Evolutionary conservation across 2,888 invertebrate species (phyloP).

Genomic region (Esperia sulphurella): DNA sequence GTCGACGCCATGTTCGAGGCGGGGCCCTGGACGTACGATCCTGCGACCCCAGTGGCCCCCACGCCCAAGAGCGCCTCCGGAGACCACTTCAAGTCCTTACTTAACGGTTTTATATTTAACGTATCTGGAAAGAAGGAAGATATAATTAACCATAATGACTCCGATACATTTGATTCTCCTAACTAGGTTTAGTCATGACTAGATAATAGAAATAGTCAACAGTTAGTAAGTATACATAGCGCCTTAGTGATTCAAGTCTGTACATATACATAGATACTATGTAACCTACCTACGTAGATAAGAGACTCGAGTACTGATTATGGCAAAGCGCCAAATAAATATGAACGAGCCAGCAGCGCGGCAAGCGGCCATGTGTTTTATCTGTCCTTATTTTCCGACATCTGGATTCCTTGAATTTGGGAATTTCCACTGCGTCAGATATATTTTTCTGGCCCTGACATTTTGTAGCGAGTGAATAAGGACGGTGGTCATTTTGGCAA

Average conservation of each 20-base stretch:
- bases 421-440: no score
- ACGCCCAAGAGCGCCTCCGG: conserved; percentile 58
- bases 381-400: no score
- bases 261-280: background rate
- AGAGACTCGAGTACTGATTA: background rate
- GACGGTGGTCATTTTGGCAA: no score
- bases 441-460: no score
- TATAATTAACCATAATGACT: no score
- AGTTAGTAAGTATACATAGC: background rate
- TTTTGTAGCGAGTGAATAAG: no score
- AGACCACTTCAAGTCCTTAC: conserved; percentile 71
- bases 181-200: background rate
- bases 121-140: conserved; percentile 50
- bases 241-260: background rate
- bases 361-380: no score
- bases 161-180: background rate
- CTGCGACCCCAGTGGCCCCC: conserved; percentile 63
- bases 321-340: background rate
- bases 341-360: no score
- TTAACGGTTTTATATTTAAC: conserved; percentile 79
- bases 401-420: no score
- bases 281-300: background rate
- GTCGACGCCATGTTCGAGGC: conserved; percentile 48
- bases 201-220: background rate
- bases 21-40: conserved; percentile 39